These are phyloP conservation scores for Acronicta psi DNA, from an alignment of 2,888 invertebrate genomes.

Conservation along the genomic window DNA sequence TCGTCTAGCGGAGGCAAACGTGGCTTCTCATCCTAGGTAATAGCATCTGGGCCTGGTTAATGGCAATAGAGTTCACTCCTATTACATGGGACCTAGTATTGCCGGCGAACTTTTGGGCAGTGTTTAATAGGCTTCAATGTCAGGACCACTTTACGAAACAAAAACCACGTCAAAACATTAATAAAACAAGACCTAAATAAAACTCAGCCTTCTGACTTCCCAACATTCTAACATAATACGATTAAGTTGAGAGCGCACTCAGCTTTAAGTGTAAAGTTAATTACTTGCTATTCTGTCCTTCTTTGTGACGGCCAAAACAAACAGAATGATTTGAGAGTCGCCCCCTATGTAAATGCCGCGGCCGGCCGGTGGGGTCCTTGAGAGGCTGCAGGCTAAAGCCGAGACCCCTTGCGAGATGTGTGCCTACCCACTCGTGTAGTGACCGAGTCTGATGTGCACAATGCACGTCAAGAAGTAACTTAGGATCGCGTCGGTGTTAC, in stretches of 20 bases:
- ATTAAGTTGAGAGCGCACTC: constrained; percentile 61
- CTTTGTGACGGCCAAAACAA: constrained; percentile 60
- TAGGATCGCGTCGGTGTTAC: too few relatives aligned
- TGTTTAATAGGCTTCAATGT: too few relatives aligned
- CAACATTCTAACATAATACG: constrained; percentile 37
- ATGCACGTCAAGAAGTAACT: too few relatives aligned
- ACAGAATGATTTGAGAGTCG: constrained; percentile 55
- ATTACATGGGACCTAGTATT: too few relatives aligned
- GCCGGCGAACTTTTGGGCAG: too few relatives aligned
- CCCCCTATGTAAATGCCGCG: constrained; percentile 67
- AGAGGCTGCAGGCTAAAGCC: constrained; percentile 30
- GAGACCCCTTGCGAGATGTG: constrained; percentile 42
- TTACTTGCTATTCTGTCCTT: constrained; percentile 63
- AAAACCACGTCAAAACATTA: too few relatives aligned
- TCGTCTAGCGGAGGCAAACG: too few relatives aligned
- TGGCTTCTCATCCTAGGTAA: too few relatives aligned
- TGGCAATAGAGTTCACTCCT: too few relatives aligned
- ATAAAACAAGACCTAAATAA: neutral
- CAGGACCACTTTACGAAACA: too few relatives aligned
- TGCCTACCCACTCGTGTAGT: constrained; percentile 16
- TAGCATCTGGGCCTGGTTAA: too few relatives aligned
- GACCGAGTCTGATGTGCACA: constrained; percentile 24
- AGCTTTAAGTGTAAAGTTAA: constrained; percentile 74
- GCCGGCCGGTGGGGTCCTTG: constrained; percentile 32
- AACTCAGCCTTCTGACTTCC: constrained; percentile 1